Conservation (phyloP, 2,797 vertebrate species). For the Manis pentadactyla region DNA sequence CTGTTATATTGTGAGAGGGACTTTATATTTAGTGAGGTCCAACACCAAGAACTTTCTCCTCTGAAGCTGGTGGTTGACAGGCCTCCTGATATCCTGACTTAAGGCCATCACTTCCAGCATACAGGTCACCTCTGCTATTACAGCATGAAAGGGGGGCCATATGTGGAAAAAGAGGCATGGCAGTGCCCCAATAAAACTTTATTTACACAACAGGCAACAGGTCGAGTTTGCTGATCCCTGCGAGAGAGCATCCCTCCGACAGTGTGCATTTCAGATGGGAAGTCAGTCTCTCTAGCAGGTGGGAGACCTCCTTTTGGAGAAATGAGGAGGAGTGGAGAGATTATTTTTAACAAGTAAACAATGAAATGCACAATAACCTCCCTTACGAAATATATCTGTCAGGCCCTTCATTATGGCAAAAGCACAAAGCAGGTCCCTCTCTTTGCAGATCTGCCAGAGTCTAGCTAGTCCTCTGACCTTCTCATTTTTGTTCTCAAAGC, state of each 20-base stretch:
- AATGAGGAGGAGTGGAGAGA: neutral
- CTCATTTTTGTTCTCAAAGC: conserved; percentile 81
- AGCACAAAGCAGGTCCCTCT: conserved; percentile 66
- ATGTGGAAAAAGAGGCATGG: neutral
- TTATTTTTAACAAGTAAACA: conserved; percentile 17
- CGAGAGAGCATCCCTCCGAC: neutral
- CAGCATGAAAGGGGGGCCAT: neutral
- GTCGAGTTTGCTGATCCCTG: neutral
- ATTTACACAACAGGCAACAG: neutral
- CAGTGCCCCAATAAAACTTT: neutral
- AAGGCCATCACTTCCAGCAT: neutral
- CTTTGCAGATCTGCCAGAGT: conserved; percentile 45
- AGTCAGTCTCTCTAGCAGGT: neutral
- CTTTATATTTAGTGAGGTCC: neutral
- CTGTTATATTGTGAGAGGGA: neutral
- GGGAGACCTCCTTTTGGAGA: neutral
- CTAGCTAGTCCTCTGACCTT: conserved; percentile 78
- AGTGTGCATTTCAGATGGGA: neutral
- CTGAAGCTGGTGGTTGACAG: neutral
- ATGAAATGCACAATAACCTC: neutral
- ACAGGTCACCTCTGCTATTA: neutral
- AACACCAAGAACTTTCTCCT: neutral
- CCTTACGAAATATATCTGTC: neutral
- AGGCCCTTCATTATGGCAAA: conserved; percentile 38
- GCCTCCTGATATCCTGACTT: neutral